Evolutionary conservation across 2,797 vertebrate species (phyloP).

Genomic region (Coilia nasus): DNA sequence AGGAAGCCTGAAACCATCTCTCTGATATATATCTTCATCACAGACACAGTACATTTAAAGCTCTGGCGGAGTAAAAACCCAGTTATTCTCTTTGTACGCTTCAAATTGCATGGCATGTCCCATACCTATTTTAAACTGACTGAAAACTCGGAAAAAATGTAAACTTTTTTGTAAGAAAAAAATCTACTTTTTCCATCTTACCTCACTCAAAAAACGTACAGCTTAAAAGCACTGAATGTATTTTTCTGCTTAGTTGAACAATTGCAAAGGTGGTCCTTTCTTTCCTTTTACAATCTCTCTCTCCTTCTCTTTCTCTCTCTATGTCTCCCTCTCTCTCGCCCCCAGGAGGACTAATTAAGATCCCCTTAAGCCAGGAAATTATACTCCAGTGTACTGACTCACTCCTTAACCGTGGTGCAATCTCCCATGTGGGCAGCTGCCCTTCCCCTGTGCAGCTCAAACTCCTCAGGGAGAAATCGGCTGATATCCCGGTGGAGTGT

Average conservation of each 20-base stretch:
- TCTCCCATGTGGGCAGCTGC: background rate
- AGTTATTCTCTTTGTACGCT: background rate
- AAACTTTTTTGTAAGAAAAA: too few relatives aligned
- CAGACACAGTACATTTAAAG: background rate
- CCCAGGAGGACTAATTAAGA: background rate
- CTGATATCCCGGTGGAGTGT: background rate
- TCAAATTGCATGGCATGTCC: background rate
- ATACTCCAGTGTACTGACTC: background rate
- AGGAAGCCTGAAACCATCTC: too few relatives aligned
- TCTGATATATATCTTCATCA: background rate
- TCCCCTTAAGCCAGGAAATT: background rate
- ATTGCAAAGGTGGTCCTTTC: too few relatives aligned
- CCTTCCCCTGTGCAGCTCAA: background rate
- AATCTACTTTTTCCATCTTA: too few relatives aligned
- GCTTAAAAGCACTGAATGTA: too few relatives aligned
- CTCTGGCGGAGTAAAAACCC: background rate
- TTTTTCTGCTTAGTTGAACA: too few relatives aligned
- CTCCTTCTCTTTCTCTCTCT: background rate
- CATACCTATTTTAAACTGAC: background rate
- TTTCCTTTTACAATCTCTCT: background rate
- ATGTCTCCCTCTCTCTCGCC: background rate
- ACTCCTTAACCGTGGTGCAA: background rate
- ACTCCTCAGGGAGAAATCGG: background rate
- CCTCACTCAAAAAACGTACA: too few relatives aligned
- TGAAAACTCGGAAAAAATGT: too few relatives aligned